Evolutionary conservation across 2,797 vertebrate genomes (phyloP), one percentile per base, ranked within the genome.

Genomic region (Cryptoprocta ferox): DNA sequence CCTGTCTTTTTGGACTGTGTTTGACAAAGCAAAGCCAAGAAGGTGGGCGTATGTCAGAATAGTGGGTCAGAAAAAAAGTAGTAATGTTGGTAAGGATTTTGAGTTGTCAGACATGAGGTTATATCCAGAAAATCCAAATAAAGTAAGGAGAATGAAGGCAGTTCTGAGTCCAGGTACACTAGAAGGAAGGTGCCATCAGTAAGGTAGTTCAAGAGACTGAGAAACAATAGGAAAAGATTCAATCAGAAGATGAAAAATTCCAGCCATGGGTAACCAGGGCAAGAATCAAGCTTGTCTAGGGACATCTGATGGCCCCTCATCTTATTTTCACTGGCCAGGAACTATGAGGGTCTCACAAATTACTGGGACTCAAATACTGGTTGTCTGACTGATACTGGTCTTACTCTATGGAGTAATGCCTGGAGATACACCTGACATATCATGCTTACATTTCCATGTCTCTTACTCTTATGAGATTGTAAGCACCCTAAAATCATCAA

Each of bases 401-500:
- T 90, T 68, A 45, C 63, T 95, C 35, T 86, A 4, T 24, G 24
- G 26, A 84, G 9, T 68, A 63, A 79, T 53, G 65, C 37, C 35
- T 93, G 32, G 42, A 53, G 42, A 63, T 56, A 53, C 11, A 19
- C 32, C 45, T 81, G 48, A 45, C 30, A 87, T 26, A 79, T 45
- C 13, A 42, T 68, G 50, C 28, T 95, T 50, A 79, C 4, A 14
- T 76, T 59, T 78, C 37, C 35, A 35, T 37, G n/a, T 75, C 71
- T 95, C 65, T 90, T 82, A 56, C 61, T 1, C 2, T 70, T 76
- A 48, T 24, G 48, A 94, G 61, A 75, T 28, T 79, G 28, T 86
- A 95, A 86, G 66, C 42, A 93, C 15, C 89, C 13, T 12, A 89
- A 86, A 89, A 94, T 39, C 48, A 87, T 80, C 48, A 73, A 91